Conservation (phyloP, 2,113 vertebrate species). For the Heterochromis multidens region DNA sequence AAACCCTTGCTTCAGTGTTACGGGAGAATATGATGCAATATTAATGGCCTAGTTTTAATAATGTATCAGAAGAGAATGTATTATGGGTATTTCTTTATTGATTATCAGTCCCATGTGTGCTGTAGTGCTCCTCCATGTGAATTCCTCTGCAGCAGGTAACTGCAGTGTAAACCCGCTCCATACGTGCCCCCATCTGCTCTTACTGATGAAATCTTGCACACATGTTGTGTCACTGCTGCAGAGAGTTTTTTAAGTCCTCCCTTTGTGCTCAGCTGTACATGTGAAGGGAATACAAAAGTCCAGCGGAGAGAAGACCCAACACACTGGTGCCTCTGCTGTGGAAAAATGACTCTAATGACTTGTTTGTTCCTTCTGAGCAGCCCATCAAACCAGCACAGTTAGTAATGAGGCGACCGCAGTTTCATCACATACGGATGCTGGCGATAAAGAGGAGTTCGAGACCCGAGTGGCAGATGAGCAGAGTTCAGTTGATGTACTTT, state of each 20-base stretch:
- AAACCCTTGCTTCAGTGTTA: not conserved
- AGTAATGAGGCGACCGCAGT: constrained; percentile 12
- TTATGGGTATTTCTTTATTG: not conserved
- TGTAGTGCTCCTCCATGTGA: not conserved
- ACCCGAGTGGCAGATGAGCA: not conserved
- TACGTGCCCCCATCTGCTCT: not conserved
- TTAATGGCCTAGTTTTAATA: not conserved
- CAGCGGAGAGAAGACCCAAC: not conserved
- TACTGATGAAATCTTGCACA: constrained; percentile 32
- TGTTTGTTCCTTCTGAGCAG: constrained; percentile 38
- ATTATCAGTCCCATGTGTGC: not conserved
- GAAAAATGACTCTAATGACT: constrained; percentile 39
- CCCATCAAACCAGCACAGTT: constrained; percentile 3
- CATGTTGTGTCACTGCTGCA: not conserved
- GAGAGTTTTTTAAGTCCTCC: not conserved
- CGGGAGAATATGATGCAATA: not conserved
- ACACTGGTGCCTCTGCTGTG: not conserved
- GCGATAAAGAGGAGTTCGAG: not conserved
- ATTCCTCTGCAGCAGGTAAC: not conserved
- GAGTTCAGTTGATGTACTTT: constrained; percentile 6
- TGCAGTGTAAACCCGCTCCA: not conserved
- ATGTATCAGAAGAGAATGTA: not conserved
- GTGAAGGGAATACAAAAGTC: constrained; percentile 28
- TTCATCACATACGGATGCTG: constrained; percentile 26
- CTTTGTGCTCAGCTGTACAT: not conserved